A percentile compares a stretch with the other conserved stretches of the same genome.
Conservation (phyloP, 2,888 invertebrate species). For the Yponomeuta evonymella region DNA sequence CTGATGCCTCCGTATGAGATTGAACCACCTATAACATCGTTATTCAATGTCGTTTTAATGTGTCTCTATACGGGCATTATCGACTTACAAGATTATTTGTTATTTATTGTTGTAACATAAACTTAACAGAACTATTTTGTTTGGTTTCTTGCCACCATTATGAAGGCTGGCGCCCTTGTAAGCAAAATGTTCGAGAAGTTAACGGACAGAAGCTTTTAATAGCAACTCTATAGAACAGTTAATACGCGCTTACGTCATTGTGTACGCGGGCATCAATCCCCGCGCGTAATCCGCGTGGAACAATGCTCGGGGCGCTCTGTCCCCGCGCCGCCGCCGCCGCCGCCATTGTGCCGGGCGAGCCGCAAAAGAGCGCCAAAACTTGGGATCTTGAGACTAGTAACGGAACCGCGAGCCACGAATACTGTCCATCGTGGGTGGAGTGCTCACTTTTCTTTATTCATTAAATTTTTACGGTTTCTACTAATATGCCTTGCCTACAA, state of each 20-base stretch:
- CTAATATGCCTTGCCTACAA: too few relatives aligned
- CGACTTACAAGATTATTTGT: too few relatives aligned
- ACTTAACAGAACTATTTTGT: not conserved
- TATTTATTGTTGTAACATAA: not conserved
- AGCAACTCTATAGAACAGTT: not conserved
- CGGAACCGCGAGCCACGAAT: not conserved
- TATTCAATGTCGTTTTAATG: too few relatives aligned
- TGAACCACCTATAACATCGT: too few relatives aligned
- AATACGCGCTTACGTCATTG: slow-evolving; percentile 7
- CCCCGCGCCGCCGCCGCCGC: not conserved
- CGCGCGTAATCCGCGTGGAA: slow-evolving; percentile 9
- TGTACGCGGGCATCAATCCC: not conserved
- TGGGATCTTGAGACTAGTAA: slow-evolving; percentile 1
- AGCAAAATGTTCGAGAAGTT: not conserved
- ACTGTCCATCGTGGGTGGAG: not conserved
- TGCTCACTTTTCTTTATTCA: too few relatives aligned
- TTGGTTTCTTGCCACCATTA: not conserved
- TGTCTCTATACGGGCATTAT: too few relatives aligned
- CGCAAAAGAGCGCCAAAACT: not conserved
- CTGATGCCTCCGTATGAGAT: too few relatives aligned
- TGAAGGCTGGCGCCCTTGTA: not conserved
- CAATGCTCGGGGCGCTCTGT: slow-evolving; percentile 12
- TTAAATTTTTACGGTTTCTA: too few relatives aligned
- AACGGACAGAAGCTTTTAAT: not conserved
- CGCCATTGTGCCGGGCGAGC: not conserved